Conservation (phyloP, 2,113 vertebrate species). For the Oryctolagus cuniculus region mOryCun1.1 NC_091438.1:96518001-96518500, state of each 20-base stretch:
- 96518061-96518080: slow-evolving; percentile 35
- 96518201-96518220: background rate
- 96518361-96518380: background rate
- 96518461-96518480: background rate
- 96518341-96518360: background rate
- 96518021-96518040: background rate
- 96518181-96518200: background rate
- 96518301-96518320: background rate
- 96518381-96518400: background rate
- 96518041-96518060: background rate
- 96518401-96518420: background rate
- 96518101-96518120: background rate
- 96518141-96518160: background rate
- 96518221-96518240: background rate
- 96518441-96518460: background rate
- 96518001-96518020: background rate
- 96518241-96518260: background rate
- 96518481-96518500: background rate
- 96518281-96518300: background rate
- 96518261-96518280: background rate
- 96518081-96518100: background rate
- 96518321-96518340: background rate
- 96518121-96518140: background rate
- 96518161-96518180: slow-evolving; percentile 2
- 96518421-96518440: background rate